Percentiles rank a stretch among this genome's conserved stretches.
Evolutionary conservation across 1,140 invertebrate species (phyloP).

Genomic region (Hestina assimilis): DNA sequence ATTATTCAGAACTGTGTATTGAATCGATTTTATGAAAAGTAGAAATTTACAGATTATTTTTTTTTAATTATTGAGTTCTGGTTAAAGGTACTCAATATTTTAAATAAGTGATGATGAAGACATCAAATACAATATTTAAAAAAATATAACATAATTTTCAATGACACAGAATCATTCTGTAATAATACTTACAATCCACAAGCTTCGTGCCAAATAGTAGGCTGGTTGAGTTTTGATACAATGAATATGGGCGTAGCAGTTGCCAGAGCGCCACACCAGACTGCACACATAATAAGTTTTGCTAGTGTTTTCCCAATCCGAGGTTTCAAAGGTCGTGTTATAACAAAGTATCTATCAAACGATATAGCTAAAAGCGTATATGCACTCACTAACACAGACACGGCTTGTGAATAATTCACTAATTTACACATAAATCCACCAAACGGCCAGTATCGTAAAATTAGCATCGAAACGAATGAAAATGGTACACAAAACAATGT

Average conservation of each 20-base stretch:
- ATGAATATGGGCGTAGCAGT: constrained; percentile 90
- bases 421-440: constrained; percentile 86
- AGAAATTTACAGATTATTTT: too few species aligned
- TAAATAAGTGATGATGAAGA: too few species aligned
- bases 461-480: constrained; percentile 86
- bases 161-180: background rate
- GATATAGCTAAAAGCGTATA: constrained; percentile 93
- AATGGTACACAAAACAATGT: constrained; percentile 91
- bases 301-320: constrained; percentile 85
- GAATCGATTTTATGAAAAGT: too few species aligned
- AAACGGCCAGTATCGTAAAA: constrained; percentile 90
- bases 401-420: constrained; percentile 88
- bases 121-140: too few species aligned
- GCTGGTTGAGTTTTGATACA: constrained; percentile 81
- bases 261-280: constrained; percentile 88
- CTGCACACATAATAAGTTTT: constrained; percentile 83
- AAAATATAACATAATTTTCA: too few species aligned
- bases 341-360: constrained; percentile 91
- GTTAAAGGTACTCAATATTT: too few species aligned
- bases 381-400: constrained; percentile 89
- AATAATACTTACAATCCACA: constrained; percentile 82
- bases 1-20: too few species aligned
- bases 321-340: constrained; percentile 90
- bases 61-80: too few species aligned
- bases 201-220: constrained; percentile 77